Percentiles rank a stretch among this genome's conserved stretches.
These are phyloP conservation scores for Noctua janthe DNA, from an alignment of 2,888 invertebrate genomes.

Conservation along the genomic window DNA sequence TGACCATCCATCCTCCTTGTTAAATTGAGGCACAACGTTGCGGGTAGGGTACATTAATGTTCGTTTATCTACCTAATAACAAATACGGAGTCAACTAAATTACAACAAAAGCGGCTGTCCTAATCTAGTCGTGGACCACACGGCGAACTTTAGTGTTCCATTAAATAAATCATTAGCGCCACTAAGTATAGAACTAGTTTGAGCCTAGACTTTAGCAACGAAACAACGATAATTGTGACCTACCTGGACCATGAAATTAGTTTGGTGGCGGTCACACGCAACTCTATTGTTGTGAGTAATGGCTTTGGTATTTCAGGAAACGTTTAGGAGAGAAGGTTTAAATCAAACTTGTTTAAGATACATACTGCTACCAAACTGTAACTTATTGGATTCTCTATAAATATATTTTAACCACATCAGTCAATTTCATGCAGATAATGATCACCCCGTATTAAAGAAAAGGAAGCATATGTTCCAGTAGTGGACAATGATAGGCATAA, in stretches of 20 bases:
- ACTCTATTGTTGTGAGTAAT: constrained; percentile 16
- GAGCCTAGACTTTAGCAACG: constrained; percentile 41
- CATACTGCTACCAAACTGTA: not conserved
- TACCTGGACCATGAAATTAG: constrained; percentile 61
- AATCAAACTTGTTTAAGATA: no score
- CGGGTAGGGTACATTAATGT: not conserved
- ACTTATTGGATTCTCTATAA: not conserved
- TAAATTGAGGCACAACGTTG: not conserved
- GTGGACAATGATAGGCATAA: not conserved
- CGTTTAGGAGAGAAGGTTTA: constrained; percentile 15
- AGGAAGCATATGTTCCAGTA: not conserved
- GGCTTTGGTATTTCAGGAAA: constrained; percentile 1
- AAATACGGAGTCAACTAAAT: constrained; percentile 28
- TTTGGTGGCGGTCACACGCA: constrained; percentile 37
- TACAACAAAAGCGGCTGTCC: constrained; percentile 42
- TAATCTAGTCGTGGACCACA: constrained; percentile 51
- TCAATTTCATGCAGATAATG: not conserved
- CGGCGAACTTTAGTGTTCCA: constrained; percentile 48
- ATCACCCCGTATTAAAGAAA: not conserved
- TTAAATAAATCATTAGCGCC: constrained; percentile 56
- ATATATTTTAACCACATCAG: not conserved
- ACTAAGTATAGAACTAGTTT: constrained; percentile 52
- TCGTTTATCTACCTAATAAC: constrained; percentile 16
- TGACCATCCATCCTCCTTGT: not conserved
- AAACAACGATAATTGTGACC: constrained; percentile 60